These are phyloP conservation scores for Antennarius striatus DNA, from an alignment of 2,113 vertebrate genomes.

Conservation along the genomic window DNA sequence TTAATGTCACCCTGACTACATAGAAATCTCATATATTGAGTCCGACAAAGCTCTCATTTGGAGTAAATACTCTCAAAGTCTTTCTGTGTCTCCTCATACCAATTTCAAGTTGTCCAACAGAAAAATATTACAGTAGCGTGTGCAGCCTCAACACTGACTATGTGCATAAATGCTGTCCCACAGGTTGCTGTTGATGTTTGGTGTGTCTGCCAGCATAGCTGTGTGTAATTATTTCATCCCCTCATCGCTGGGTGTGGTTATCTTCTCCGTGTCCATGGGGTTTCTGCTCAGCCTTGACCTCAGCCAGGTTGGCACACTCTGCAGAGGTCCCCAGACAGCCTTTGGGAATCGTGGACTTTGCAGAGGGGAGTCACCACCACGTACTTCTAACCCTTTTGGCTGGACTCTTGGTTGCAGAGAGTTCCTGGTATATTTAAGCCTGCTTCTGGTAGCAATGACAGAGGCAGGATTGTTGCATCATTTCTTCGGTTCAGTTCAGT, in stretches of 20 bases:
- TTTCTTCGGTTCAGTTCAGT: slow-evolving; percentile 68
- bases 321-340: slow-evolving; percentile 70
- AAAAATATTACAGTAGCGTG: slow-evolving; percentile 18
- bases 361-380: slow-evolving; percentile 50
- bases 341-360: slow-evolving; percentile 63
- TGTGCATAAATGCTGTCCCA: slow-evolving; percentile 24
- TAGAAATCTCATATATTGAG: not conserved
- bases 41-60: not conserved
- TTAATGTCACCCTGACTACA: not conserved
- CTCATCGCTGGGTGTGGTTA: slow-evolving; percentile 86
- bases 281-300: slow-evolving; percentile 94
- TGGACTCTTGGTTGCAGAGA: slow-evolving; percentile 83
- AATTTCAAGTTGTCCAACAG: not conserved
- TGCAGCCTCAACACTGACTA: slow-evolving; percentile 11
- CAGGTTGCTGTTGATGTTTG: slow-evolving; percentile 93
- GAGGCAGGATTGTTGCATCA: slow-evolving; percentile 88
- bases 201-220: slow-evolving; percentile 84
- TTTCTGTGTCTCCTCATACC: too few species aligned
- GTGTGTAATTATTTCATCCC: slow-evolving; percentile 91
- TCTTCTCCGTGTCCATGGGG: slow-evolving; percentile 91
- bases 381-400: slow-evolving; percentile 61
- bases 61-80: not conserved
- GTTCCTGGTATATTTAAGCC: slow-evolving; percentile 78
- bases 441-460: slow-evolving; percentile 81
- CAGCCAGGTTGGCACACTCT: slow-evolving; percentile 80